These are phyloP conservation scores for Actenoides hombroni DNA, from an alignment of 2,113 vertebrate genomes.

Conservation along the genomic window DNA sequence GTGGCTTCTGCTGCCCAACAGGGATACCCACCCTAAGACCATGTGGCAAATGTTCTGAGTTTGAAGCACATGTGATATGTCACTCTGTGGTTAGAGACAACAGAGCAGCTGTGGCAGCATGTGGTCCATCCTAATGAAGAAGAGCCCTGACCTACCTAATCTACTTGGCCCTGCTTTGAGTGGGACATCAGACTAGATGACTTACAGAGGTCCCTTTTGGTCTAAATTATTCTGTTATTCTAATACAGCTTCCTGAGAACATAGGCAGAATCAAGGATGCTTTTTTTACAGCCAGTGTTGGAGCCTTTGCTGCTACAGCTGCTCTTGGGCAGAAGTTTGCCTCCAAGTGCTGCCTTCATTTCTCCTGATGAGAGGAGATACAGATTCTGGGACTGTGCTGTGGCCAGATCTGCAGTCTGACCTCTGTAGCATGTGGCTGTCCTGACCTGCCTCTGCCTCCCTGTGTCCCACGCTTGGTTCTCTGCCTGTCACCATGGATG, in stretches of 20 bases:
- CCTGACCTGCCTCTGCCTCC: background rate
- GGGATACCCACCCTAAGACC: background rate
- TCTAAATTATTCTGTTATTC: background rate
- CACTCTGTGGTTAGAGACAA: background rate
- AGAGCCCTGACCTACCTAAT: background rate
- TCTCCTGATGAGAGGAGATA: background rate
- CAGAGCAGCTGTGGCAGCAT: background rate
- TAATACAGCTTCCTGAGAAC: background rate
- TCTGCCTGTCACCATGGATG: background rate
- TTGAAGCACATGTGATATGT: background rate
- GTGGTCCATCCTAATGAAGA: background rate
- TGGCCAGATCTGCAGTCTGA: background rate
- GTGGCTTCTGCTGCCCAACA: background rate
- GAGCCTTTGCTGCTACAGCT: background rate
- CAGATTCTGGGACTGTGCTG: background rate
- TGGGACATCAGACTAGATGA: background rate
- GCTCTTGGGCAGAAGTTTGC: background rate
- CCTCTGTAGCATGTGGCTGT: background rate
- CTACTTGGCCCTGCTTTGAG: background rate
- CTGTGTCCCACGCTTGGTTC: background rate
- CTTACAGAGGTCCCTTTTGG: background rate
- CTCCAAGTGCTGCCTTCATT: background rate
- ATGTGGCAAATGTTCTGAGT: background rate
- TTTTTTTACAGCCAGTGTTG: background rate
- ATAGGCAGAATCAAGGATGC: background rate